Evolutionary conservation across 2,113 vertebrate species (phyloP).

Genomic region (Macquaria ambigua): DNA sequence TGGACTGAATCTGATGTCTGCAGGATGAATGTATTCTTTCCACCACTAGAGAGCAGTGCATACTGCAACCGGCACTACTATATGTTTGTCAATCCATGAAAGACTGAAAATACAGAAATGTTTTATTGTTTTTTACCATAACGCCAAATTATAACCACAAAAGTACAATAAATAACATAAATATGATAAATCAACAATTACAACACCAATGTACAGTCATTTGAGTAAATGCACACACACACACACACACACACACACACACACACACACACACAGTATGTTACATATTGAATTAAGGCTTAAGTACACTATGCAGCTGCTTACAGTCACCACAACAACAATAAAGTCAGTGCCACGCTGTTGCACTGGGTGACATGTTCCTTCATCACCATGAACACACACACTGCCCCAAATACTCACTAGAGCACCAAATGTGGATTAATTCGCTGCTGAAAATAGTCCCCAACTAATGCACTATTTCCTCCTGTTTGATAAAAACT

Average conservation of each 20-base stretch:
- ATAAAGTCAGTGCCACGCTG: no score
- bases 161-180: background rate
- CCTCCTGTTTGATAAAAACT: background rate
- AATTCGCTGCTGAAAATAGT: background rate
- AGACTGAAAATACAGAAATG: background rate
- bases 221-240: background rate
- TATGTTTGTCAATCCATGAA: background rate
- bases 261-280: background rate
- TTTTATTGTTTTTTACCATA: background rate
- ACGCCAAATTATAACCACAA: background rate
- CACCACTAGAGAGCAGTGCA: constrained; percentile 42
- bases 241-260: background rate
- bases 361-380: background rate
- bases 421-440: background rate
- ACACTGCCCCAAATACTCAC: background rate
- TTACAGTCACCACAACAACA: no score
- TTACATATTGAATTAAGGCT: no score
- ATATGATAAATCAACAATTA: background rate
- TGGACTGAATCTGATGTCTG: background rate
- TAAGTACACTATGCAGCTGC: no score
- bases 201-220: background rate
- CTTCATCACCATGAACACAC: background rate
- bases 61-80: background rate
- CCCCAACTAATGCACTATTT: no score
- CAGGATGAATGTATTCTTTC: background rate